Evolutionary conservation across 2,888 invertebrate genomes (phyloP).

Genomic region (Xanthia togata): DNA sequence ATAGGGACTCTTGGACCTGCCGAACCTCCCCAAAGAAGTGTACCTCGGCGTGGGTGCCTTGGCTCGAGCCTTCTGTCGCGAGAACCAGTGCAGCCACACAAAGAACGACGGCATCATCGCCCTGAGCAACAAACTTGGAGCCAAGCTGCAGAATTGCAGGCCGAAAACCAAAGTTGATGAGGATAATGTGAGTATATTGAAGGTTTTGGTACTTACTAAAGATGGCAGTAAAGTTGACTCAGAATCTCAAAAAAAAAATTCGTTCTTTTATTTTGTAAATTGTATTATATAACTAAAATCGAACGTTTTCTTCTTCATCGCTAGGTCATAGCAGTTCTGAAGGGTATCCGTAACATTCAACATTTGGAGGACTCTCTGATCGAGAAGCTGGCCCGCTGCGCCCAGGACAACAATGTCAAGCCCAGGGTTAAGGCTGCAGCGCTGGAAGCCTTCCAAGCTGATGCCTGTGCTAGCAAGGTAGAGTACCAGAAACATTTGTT

Average conservation of each 20-base stretch:
- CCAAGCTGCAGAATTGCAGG: slow-evolving; percentile 93
- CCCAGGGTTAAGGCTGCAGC: slow-evolving; percentile 94
- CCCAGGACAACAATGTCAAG: slow-evolving; percentile 90
- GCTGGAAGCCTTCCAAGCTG: slow-evolving; percentile 93
- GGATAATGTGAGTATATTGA: slow-evolving; percentile 85
- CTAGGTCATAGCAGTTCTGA: slow-evolving; percentile 93
- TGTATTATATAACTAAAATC: background rate
- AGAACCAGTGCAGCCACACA: slow-evolving; percentile 91
- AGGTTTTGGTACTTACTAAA: background rate
- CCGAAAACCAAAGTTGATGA: slow-evolving; percentile 92
- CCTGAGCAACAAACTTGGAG: slow-evolving; percentile 91
- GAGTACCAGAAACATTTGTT: background rate
- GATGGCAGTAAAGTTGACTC: background rate
- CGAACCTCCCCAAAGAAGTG: slow-evolving; percentile 92
- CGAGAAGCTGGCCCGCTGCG: slow-evolving; percentile 91
- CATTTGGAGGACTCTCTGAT: slow-evolving; percentile 91
- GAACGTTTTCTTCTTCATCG: background rate
- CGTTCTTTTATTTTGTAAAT: background rate
- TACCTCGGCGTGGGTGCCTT: slow-evolving; percentile 94
- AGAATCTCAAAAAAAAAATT: background rate
- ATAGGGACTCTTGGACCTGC: slow-evolving; percentile 91
- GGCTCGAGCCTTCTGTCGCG: slow-evolving; percentile 93
- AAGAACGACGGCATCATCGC: slow-evolving; percentile 90
- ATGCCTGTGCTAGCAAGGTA: slow-evolving; percentile 91
- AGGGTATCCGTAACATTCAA: slow-evolving; percentile 95